Percentiles rank a stretch among this genome's conserved stretches.
Evolutionary conservation across 1,140 invertebrate species (phyloP).

Genomic region (Gonioctena quinquepunctata): DNA sequence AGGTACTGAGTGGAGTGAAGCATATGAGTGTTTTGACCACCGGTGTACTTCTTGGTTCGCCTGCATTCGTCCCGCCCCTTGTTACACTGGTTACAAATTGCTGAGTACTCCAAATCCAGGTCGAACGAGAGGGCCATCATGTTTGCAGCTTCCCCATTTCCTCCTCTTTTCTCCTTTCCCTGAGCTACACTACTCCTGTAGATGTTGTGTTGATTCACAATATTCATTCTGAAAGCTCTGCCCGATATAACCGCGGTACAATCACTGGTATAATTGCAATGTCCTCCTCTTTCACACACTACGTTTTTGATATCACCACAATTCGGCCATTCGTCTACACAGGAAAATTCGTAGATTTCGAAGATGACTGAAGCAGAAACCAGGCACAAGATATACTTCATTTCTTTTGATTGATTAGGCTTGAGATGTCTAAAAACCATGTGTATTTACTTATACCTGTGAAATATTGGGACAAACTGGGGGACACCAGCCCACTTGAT

Average conservation of each 20-base stretch:
- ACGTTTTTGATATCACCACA: background rate
- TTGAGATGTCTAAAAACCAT: too few relatives aligned
- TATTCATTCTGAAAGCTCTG: background rate
- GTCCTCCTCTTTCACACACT: background rate
- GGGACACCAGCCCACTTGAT: too few relatives aligned
- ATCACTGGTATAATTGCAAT: background rate
- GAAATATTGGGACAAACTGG: too few relatives aligned
- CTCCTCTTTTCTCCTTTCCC: background rate
- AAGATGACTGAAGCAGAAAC: too few relatives aligned
- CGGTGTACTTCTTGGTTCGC: background rate
- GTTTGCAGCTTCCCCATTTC: slow-evolving; percentile 4
- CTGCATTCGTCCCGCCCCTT: slow-evolving; percentile 17
- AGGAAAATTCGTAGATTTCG: background rate
- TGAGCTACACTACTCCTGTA: background rate
- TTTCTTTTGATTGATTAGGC: too few relatives aligned
- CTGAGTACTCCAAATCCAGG: slow-evolving; percentile 10
- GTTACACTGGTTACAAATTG: slow-evolving; percentile 12
- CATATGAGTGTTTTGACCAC: slow-evolving; percentile 22
- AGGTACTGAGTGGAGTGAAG: slow-evolving; percentile 11
- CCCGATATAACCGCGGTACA: background rate
- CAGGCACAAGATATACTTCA: too few relatives aligned
- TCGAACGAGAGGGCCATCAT: slow-evolving; percentile 22
- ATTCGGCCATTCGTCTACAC: background rate
- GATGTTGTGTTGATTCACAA: background rate
- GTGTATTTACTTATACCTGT: too few relatives aligned